Conservation (phyloP, 2,113 vertebrate species). For the Amphilophus citrinellus region DNA sequence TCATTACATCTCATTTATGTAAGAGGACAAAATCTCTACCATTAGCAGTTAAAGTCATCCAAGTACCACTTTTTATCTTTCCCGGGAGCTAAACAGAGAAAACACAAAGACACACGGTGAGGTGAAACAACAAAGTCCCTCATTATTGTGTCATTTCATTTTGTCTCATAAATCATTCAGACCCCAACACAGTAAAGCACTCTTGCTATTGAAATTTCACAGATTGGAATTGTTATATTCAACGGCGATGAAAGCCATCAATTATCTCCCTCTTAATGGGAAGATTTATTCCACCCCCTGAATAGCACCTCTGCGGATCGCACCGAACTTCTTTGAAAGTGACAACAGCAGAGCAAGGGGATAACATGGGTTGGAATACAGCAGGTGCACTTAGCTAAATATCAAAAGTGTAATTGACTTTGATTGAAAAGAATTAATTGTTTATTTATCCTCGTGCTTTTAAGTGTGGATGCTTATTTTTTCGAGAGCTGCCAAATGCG, state of each 20-base stretch:
- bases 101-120: slow-evolving; percentile 15
- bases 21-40: background rate
- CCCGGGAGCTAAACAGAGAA: slow-evolving; percentile 23
- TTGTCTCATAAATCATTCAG: slow-evolving; percentile 64
- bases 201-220: slow-evolving; percentile 55
- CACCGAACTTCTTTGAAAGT: slow-evolving; percentile 44
- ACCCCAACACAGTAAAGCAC: slow-evolving; percentile 37
- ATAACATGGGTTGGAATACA: background rate
- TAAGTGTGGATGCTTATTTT: background rate
- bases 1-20: background rate
- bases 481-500: background rate
- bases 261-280: slow-evolving; percentile 70
- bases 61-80: slow-evolving; percentile 26
- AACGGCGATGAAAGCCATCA: slow-evolving; percentile 70
- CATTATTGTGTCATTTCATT: slow-evolving; percentile 62
- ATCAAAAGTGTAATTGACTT: slow-evolving; percentile 26
- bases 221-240: slow-evolving; percentile 63
- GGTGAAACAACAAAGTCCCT: slow-evolving; percentile 52
- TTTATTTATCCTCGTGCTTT: slow-evolving; percentile 25
- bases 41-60: slow-evolving; percentile 4
- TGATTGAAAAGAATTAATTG: slow-evolving; percentile 29
- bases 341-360: slow-evolving; percentile 22
- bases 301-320: slow-evolving; percentile 50
- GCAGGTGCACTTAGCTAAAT: slow-evolving; percentile 35
- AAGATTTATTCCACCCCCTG: slow-evolving; percentile 65